Percentiles rank a stretch among this genome's conserved stretches.
These are phyloP conservation scores for Tympanuchus pallidicinctus DNA, from an alignment of 2,113 vertebrate genomes.

Conservation along the genomic window DNA sequence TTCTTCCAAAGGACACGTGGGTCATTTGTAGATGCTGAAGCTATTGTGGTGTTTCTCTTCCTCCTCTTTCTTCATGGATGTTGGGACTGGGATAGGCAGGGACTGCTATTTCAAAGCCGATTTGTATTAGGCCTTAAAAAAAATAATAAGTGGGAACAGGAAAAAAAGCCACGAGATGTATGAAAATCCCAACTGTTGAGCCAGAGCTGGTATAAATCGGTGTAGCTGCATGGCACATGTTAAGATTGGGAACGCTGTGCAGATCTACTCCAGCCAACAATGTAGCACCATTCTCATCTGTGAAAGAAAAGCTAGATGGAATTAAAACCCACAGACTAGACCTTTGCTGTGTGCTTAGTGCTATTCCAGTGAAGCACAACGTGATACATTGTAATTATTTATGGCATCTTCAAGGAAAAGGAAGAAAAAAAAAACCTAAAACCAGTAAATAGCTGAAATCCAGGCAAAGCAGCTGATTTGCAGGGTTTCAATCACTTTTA, in stretches of 20 bases:
- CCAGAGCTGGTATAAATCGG: background rate
- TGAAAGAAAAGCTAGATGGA: background rate
- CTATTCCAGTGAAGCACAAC: background rate
- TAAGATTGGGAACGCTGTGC: background rate
- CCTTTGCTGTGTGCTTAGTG: background rate
- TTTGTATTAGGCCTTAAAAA: background rate
- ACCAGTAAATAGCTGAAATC: background rate
- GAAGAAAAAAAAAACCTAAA: background rate
- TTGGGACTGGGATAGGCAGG: background rate
- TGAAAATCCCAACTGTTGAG: background rate
- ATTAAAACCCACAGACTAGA: background rate
- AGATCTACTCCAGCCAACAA: background rate
- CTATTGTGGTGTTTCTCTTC: slow-evolving; percentile 6
- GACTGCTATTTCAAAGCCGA: background rate
- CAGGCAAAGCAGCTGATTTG: background rate
- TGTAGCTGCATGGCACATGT: background rate
- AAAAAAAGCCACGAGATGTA: background rate
- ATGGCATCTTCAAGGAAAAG: background rate
- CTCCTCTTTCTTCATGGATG: background rate
- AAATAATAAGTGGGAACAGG: background rate
- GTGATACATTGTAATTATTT: background rate
- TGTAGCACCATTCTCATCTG: background rate
- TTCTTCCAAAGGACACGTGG: background rate
- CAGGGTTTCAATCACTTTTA: background rate
- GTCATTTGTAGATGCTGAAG: background rate